Conservation (phyloP, 2,113 vertebrate genomes). For the Boulengeromyrus knoepffleri region DNA sequence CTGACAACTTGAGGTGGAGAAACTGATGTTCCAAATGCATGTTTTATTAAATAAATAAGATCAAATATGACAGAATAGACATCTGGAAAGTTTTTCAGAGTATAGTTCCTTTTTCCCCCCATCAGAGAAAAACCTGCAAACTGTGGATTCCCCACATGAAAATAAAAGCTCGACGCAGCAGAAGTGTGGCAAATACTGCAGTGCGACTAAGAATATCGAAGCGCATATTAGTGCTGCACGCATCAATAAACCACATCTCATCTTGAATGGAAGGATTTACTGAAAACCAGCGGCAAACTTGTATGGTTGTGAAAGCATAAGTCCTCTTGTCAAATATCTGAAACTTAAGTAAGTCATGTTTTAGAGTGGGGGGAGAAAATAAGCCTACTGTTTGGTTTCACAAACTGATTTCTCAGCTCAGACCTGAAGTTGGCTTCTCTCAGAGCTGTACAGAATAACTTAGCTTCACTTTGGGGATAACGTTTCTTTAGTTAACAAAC, state of each 20-base stretch:
- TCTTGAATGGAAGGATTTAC: background rate
- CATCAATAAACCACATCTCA: background rate
- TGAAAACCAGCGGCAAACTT: background rate
- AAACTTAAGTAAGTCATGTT: background rate
- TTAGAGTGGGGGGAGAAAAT: background rate
- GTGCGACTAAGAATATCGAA: background rate
- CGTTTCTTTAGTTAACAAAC: background rate
- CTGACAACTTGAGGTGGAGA: background rate
- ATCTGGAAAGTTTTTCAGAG: background rate
- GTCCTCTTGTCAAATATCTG: background rate
- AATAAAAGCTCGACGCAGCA: background rate
- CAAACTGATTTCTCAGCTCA: background rate
- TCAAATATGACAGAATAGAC: background rate
- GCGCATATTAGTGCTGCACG: background rate
- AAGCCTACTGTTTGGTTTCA: background rate
- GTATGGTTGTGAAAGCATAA: background rate
- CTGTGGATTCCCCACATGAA: background rate
- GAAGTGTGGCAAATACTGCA: background rate
- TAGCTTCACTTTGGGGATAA: background rate
- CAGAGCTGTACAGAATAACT: background rate
- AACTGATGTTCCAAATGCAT: background rate
- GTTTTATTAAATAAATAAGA: conserved; percentile 6
- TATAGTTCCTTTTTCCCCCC: background rate
- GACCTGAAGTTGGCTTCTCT: background rate
- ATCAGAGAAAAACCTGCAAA: background rate